These are phyloP conservation scores for Pyralis farinalis DNA, from an alignment of 2,888 invertebrate species.

Conservation along the genomic window DNA sequence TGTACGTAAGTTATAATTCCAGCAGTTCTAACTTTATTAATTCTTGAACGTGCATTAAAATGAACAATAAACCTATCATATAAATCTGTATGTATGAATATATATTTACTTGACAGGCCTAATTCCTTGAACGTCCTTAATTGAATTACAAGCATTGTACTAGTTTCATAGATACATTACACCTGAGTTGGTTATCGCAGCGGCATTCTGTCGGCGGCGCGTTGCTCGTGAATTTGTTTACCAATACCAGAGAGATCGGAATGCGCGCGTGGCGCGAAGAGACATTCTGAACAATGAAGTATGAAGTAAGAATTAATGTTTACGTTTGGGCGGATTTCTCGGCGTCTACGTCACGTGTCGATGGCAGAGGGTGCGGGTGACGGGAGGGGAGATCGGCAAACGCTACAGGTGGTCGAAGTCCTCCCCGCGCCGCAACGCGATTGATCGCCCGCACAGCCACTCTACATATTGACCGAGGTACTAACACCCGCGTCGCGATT, in stretches of 20 bases:
- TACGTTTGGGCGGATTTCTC: slow-evolving; percentile 79
- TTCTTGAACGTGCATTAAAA: slow-evolving; percentile 4
- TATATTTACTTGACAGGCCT: slow-evolving; percentile 28
- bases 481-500: slow-evolving; percentile 68
- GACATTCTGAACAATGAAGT: slow-evolving; percentile 76
- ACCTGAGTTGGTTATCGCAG: slow-evolving; percentile 29
- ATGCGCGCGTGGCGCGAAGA: slow-evolving; percentile 66
- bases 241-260: slow-evolving; percentile 67
- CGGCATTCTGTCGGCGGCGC: slow-evolving; percentile 28
- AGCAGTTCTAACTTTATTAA: no score
- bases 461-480: slow-evolving; percentile 78
- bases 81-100: not conserved
- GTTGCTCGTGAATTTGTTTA: slow-evolving; percentile 64
- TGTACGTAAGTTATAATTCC: no score
- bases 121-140: slow-evolving; percentile 58
- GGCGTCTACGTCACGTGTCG: slow-evolving; percentile 77
- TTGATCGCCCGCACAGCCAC: slow-evolving; percentile 77
- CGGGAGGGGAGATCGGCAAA: slow-evolving; percentile 29
- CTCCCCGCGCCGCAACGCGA: slow-evolving; percentile 56
- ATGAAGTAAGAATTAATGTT: slow-evolving; percentile 80
- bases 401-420: slow-evolving; percentile 67
- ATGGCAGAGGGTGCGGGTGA: slow-evolving; percentile 39
- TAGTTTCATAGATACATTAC: slow-evolving; percentile 25
- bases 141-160: slow-evolving; percentile 57
- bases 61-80: no score